phyloP scores from a whole-genome alignment of 2,888 invertebrate species.

The Hypena proboscidalis region DNA sequence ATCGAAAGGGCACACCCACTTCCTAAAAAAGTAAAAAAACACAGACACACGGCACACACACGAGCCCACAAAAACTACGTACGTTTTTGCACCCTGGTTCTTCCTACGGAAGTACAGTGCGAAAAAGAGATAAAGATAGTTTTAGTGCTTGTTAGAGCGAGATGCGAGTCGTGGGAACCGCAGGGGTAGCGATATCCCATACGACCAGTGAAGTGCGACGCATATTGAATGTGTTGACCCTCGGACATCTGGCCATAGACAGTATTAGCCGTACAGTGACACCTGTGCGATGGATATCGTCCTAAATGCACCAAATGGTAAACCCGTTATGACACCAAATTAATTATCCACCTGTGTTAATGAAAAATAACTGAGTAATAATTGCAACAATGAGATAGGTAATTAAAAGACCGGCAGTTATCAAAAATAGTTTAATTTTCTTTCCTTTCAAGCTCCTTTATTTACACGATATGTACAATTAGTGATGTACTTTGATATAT shows the following conservation, averaged over 20 bases:
- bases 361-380: too few relatives aligned
- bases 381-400: too few relatives aligned
- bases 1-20: conserved; percentile 36
- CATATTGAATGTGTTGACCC: conserved; percentile 57
- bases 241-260: conserved; percentile 44
- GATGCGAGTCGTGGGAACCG: conserved; percentile 77
- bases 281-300: conserved; percentile 65
- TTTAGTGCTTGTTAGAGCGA: conserved; percentile 43
- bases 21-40: conserved; percentile 42
- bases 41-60: conserved; percentile 75
- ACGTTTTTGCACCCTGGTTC: conserved; percentile 76
- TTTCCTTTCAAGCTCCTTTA: conserved; percentile 31
- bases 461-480: conserved; percentile 52
- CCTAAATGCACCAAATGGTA: conserved; percentile 49
- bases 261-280: conserved; percentile 32
- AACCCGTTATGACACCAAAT: conserved; percentile 25
- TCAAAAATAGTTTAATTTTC: conserved; percentile 61
- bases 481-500: conserved; percentile 1
- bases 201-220: conserved; percentile 74
- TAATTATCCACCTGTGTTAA: conserved; percentile 7
- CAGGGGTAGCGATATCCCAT: conserved; percentile 83
- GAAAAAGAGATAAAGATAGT: conserved; percentile 45
- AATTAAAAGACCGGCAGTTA: conserved; percentile 21
- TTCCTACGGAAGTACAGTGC: conserved; percentile 77
- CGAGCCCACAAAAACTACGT: conserved; percentile 68